phyloP scores from a whole-genome alignment of 2,888 invertebrate species.

The Hyposoter dolosus region DNA sequence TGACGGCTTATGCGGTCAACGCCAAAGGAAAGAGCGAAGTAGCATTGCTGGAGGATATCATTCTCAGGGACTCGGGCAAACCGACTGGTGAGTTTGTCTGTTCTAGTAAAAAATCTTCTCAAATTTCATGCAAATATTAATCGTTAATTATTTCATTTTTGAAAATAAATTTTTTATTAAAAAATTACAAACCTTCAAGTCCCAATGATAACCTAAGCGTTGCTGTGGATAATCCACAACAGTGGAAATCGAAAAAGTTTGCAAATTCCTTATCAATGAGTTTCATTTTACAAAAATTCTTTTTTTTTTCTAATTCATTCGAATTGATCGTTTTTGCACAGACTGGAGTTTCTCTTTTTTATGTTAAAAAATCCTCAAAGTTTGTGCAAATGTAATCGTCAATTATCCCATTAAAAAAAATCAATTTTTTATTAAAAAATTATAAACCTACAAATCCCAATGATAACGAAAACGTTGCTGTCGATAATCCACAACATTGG shows the following conservation, averaged over 20 bases:
- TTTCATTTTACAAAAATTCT: background rate
- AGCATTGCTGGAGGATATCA: slow-evolving; percentile 93
- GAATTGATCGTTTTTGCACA: slow-evolving; percentile 84
- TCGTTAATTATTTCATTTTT: no score
- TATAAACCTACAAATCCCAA: background rate
- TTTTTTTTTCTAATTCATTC: background rate
- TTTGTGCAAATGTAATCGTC: no score
- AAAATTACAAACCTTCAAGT: background rate
- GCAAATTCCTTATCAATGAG: no score
- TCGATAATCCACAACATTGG: background rate
- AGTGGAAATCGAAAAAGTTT: no score
- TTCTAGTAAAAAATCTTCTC: background rate
- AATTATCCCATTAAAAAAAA: background rate
- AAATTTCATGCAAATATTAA: background rate
- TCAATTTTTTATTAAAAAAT: background rate
- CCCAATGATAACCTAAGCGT: background rate
- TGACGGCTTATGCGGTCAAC: slow-evolving; percentile 93
- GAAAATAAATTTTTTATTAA: background rate
- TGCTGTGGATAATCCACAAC: background rate
- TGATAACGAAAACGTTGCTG: background rate
- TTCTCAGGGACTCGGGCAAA: slow-evolving; percentile 94
- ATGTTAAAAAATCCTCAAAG: background rate
- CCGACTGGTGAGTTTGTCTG: slow-evolving; percentile 89
- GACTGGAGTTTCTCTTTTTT: slow-evolving; percentile 86
- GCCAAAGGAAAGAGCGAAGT: slow-evolving; percentile 94